Evolutionary conservation across 2,797 vertebrate species (phyloP).

Genomic region (Myotis planiceps): DNA sequence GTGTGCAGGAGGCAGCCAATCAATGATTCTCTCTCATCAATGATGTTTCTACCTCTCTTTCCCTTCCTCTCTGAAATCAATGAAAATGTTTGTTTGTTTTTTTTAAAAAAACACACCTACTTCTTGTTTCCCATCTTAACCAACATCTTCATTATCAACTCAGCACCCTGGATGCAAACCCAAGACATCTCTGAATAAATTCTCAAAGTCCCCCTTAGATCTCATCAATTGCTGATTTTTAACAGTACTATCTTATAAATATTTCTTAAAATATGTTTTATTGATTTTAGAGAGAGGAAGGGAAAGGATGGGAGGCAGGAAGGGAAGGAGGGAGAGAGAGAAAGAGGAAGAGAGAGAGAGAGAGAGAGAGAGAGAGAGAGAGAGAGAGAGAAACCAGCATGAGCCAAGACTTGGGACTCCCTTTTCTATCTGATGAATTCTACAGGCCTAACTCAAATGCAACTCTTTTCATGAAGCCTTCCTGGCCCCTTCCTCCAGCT

Average conservation of each 20-base stretch:
- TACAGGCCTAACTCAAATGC: background rate
- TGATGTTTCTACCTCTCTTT: too few species aligned
- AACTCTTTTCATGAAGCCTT: background rate
- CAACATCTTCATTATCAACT: background rate
- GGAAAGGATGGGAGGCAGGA: too few species aligned
- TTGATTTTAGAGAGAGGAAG: too few species aligned
- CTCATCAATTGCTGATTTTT: background rate
- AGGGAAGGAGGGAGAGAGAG: too few species aligned
- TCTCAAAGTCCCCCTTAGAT: background rate
- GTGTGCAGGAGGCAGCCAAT: too few species aligned
- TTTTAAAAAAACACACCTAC: background rate
- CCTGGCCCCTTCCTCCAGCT: background rate
- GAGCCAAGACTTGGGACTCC: background rate
- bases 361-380: background rate
- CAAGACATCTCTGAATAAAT: background rate
- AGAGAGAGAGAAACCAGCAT: background rate
- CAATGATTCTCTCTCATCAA: too few species aligned
- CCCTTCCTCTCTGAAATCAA: too few species aligned
- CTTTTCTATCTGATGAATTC: background rate
- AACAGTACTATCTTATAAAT: background rate
- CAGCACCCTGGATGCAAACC: constrained; percentile 7
- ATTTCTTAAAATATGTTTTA: background rate
- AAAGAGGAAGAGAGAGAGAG: too few species aligned
- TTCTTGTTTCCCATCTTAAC: background rate
- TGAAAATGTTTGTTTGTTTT: too few species aligned